A percentile compares a stretch with the other conserved stretches of the same genome.
Evolutionary conservation across 1,140 invertebrate genomes (phyloP).

Genomic region (Caerostris extrusa): DNA sequence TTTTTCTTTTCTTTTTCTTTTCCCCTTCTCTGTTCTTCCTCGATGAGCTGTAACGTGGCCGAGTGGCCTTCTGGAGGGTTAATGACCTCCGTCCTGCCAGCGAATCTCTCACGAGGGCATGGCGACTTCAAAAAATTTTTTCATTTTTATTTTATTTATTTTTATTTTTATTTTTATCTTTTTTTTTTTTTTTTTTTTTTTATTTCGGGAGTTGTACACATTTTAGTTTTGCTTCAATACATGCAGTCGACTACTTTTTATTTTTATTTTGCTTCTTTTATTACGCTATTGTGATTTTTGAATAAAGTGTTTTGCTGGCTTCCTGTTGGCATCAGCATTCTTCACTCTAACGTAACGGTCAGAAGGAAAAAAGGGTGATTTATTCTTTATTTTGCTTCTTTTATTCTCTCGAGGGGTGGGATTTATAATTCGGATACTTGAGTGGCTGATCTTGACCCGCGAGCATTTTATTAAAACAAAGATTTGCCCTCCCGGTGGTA

Average conservation of each 20-base stretch:
- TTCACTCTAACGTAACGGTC: constrained; percentile 70
- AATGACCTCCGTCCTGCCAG: constrained; percentile 48
- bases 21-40: not conserved
- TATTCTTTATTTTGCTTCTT: constrained; percentile 34
- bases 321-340: constrained; percentile 71
- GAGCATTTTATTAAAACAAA: constrained; percentile 43
- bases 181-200: constrained; percentile 16
- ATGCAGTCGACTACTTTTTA: constrained; percentile 43
- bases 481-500: constrained; percentile 20
- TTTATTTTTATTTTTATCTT: not conserved
- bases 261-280: constrained; percentile 58
- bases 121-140: not conserved
- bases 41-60: constrained; percentile 61
- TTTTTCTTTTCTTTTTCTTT: not conserved
- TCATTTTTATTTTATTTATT: not conserved
- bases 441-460: constrained; percentile 50
- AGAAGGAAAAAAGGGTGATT: constrained; percentile 68
- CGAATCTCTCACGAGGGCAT: constrained; percentile 67
- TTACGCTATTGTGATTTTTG: constrained; percentile 62
- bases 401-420: not conserved
- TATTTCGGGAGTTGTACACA: constrained; percentile 66
- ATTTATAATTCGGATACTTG: constrained; percentile 45
- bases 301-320: constrained; percentile 70
- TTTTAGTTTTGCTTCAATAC: constrained; percentile 75
- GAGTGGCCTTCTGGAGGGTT: constrained; percentile 71